Base-by-base conservation (phyloP, 2,888 invertebrate species). In the Sphecodes monilicornis region DNA sequence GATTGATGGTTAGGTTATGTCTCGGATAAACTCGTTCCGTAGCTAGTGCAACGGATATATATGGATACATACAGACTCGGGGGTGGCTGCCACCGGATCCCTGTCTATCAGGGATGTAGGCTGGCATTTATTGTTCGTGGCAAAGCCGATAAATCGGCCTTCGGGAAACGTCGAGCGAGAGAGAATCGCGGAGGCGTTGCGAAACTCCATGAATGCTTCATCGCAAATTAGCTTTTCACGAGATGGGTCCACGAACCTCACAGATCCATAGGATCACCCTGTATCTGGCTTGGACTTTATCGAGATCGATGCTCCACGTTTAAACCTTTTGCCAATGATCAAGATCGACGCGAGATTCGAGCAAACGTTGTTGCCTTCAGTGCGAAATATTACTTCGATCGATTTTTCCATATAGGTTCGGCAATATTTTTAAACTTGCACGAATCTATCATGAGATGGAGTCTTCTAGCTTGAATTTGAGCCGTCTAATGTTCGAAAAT, bases 1-100 rank as follows among this genome's bases (percentile, higher is more conserved):
- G 84, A 84, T 76, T 76, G 84, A 84, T 84, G 84, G 71, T 76
- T 72, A 75, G 84, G 71, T 76, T 72, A 75, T 78, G 57, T 68
- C 39, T 18, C n/a, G 69, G 32, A 32, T 66, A 73, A 69, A 66
- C 72, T n/a, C 71, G 72, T 69, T 46, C 76, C 78, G 83, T 83
- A 74, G 26, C 57, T 26, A 13, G 26, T 13, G 57, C 26, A 57
- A 57, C 57, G 57, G 57, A n/a, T 57, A 26, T 57, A 57, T 57
- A 57, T 26, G 57, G 57, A 50, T 50, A n/a, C 50, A 50, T 50
- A 50, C 10, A 50, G 57, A 6, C 13, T n/a, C 13, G 26, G 26
- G 26, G 57, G 16, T 57, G 57, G 26, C 57, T 29, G 60, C 74
- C 82, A n/a, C 71, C 82, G 16, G 64, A 60, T 75, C 36, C 71